Conservation (phyloP, 2,113 vertebrate genomes). For the Ctenodactylus gundi region DNA sequence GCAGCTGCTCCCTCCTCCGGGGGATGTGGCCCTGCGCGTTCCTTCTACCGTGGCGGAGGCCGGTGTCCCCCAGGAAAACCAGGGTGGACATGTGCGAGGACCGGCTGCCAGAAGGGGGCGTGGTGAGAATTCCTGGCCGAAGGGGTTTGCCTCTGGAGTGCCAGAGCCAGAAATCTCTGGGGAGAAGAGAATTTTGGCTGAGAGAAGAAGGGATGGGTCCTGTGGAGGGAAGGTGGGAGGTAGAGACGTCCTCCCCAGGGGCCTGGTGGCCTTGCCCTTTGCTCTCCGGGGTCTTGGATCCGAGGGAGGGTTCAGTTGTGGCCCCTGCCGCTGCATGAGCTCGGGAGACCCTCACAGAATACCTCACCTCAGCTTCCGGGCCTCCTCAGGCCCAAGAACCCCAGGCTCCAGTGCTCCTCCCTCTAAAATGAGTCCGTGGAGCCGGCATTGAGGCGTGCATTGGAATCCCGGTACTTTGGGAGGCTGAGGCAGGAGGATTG, state of each 20-base stretch:
- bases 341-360: rapidly evolving
- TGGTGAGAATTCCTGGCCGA: background rate
- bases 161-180: background rate
- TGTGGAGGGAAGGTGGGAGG: background rate
- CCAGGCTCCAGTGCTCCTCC: rapidly evolving
- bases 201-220: background rate
- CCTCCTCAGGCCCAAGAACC: background rate
- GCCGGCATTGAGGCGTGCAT: too few relatives aligned
- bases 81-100: rapidly evolving
- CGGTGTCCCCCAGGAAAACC: background rate
- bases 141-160: background rate
- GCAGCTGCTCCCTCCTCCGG: rapidly evolving
- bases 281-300: background rate
- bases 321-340: rapidly evolving
- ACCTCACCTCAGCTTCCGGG: rapidly evolving
- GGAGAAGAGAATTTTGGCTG: background rate
- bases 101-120: rapidly evolving
- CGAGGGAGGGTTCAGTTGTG: background rate
- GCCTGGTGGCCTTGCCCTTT: rapidly evolving
- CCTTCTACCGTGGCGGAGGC: background rate
- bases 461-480: too few relatives aligned
- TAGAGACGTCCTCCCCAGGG: rapidly evolving
- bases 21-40: rapidly evolving
- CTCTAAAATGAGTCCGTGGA: too few relatives aligned
- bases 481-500: too few relatives aligned